These are phyloP conservation scores for Caenorhabditis latens DNA, from an alignment of 1,140 invertebrate species.

Conservation along the genomic window DNA sequence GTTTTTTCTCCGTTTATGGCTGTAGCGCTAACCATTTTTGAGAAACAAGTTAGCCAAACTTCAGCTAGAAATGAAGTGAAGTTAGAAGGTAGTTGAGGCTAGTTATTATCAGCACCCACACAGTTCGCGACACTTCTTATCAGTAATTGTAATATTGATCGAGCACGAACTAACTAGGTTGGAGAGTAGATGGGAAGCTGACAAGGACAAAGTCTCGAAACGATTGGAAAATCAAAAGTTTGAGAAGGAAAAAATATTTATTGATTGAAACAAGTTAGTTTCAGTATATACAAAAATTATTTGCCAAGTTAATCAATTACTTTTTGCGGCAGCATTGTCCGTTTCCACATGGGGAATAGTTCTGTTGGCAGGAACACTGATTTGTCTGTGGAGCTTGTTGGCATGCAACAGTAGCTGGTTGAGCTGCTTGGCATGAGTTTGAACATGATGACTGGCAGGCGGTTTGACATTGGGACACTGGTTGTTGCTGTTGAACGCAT, in stretches of 20 bases:
- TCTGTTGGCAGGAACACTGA: conserved; percentile 1
- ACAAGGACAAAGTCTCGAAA: neutral
- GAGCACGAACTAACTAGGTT: no score
- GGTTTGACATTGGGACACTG: conserved; percentile 56
- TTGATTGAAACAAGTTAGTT: neutral
- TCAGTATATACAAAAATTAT: conserved; percentile 26
- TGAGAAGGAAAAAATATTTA: neutral
- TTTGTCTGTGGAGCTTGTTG: conserved; percentile 36
- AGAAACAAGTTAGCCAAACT: neutral
- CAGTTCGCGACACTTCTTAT: neutral
- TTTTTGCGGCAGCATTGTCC: conserved; percentile 40
- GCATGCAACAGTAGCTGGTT: conserved; percentile 46
- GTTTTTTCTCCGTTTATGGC: neutral
- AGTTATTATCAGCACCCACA: neutral
- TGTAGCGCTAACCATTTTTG: conserved; percentile 22
- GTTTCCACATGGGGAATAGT: conserved; percentile 22
- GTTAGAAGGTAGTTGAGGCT: neutral
- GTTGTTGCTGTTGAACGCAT: conserved; percentile 58
- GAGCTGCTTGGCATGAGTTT: conserved; percentile 22
- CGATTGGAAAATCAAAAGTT: no score
- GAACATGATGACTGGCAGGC: conserved; percentile 55
- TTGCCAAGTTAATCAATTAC: neutral
- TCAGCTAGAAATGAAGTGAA: no score
- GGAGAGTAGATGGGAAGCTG: no score
- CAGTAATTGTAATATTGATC: neutral